Percentiles rank a stretch among this genome's conserved stretches.
Evolutionary conservation across 2,888 invertebrate species (phyloP).

Genomic region (Pachymerium ferrugineum): DNA sequence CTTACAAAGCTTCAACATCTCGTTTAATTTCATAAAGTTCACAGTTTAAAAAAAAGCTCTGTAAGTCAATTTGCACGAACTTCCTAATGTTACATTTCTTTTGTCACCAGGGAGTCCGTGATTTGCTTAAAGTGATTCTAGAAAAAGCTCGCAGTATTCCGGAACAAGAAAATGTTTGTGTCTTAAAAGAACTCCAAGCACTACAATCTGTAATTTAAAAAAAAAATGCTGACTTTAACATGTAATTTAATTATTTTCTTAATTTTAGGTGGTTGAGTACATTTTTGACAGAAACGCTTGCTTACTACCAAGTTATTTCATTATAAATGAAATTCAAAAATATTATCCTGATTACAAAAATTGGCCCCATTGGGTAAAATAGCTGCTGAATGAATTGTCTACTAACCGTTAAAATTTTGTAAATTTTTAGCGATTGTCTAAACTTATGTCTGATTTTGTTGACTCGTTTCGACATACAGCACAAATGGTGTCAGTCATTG

Average conservation of each 20-base stretch:
- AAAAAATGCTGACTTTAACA: neutral
- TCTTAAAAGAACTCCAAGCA: constrained; percentile 73
- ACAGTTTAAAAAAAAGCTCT: no score
- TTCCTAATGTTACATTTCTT: neutral
- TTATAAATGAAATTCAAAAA: constrained; percentile 91
- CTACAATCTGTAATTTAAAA: constrained; percentile 57
- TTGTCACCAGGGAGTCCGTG: constrained; percentile 47
- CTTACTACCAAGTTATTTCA: constrained; percentile 86
- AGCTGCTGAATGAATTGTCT: neutral
- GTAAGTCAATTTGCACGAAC: neutral
- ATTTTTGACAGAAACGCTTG: constrained; percentile 90
- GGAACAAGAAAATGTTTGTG: constrained; percentile 67
- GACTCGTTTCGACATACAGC: constrained; percentile 89
- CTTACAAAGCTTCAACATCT: no score
- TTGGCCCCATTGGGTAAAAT: constrained; percentile 83
- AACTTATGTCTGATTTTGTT: constrained; percentile 77
- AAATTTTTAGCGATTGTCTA: constrained; percentile 65
- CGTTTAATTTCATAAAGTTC: no score
- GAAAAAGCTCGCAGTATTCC: constrained; percentile 83
- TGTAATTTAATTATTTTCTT: constrained; percentile 9
- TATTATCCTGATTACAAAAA: constrained; percentile 70
- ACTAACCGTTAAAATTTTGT: neutral
- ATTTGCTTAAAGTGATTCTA: constrained; percentile 51
- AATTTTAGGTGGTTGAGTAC: constrained; percentile 65
- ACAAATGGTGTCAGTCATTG: constrained; percentile 91